Base-by-base conservation (phyloP, 1,140 invertebrate genomes). In the Streblospio benedicti region DNA sequence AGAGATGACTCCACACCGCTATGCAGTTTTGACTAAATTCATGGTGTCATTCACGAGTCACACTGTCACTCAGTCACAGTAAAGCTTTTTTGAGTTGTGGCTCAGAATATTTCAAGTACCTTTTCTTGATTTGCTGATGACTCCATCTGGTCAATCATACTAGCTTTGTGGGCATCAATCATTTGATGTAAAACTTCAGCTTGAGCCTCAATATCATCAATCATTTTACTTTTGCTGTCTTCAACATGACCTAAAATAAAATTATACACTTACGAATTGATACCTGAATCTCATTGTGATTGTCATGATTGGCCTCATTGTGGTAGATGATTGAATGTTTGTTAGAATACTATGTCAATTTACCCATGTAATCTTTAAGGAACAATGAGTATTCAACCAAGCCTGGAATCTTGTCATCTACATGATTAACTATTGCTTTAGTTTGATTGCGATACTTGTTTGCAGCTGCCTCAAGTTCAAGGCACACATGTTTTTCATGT, bases 131-230 rank as follows among this genome's bases (percentile, higher is more conserved):
- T 59, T 35, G 58, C 66, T 16, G 50, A 49, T 4, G 57, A 32
- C 18, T 61, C 63, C 5, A 75, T 30, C 5, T 57, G 43, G 9
- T 63, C 54, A 9, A 71, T 25, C 28, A 66, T 33, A 6, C 52
- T 35, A 14, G 58, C 51, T 41, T 66, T 67, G 25, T 69, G 59
- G 31, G 66, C 61, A n/a, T 73, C 69, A 52, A 75, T 67, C 44
- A 74, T 53, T 44, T 58, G 61, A 54, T 75, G 71, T 14, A 75
- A 57, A 3, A 33, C 35, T 1, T 70, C 63, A 2, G 70, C 65
- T 45, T 73, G 71, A n/a, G 63, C 52, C 55, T 67, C 56, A 23
- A 71, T 59, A 4, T 58, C 32, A 18, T 50, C 43, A 12, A 50
- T 38, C 2, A 67, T 20, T 32, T 67, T 58, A 6, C 59, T 54